Percentiles rank a stretch among this genome's conserved stretches.
Conservation (phyloP, 35 echinoderm and acorn worm species). For the Apostichopus californicus region DNA sequence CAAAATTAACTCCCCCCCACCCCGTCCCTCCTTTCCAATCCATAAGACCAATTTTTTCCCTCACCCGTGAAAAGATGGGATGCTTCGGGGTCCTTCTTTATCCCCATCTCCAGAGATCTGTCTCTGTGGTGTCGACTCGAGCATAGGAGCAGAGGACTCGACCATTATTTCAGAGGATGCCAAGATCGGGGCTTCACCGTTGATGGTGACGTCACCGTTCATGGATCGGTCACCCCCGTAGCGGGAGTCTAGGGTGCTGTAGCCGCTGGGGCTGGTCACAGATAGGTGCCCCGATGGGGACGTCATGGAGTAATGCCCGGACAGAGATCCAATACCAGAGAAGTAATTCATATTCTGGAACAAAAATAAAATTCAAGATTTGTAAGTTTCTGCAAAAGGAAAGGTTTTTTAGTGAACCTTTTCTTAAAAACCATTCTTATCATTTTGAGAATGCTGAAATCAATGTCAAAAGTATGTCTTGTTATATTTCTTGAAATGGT, state of each 20-base stretch:
- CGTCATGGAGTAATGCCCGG: constrained; percentile 71
- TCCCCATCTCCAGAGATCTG: not conserved
- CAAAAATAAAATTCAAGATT: no score
- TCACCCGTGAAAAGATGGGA: constrained; percentile 56
- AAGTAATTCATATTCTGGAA: constrained; percentile 92
- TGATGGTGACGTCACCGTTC: constrained; percentile 55
- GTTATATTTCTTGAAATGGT: no score
- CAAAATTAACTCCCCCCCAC: not conserved
- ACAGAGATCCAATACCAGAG: constrained; percentile 86
- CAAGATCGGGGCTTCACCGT: constrained; percentile 73
- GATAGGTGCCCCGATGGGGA: constrained; percentile 51
- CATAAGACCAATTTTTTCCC: not conserved
- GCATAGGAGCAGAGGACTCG: constrained; percentile 44
- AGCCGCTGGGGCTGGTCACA: constrained; percentile 76
- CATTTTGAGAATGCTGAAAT: not conserved
- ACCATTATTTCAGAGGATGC: constrained; percentile 37
- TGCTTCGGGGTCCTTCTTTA: constrained; percentile 10
- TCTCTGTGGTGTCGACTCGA: constrained; percentile 30
- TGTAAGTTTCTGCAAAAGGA: no score
- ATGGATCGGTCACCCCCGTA: constrained; percentile 57
- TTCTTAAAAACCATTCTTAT: not conserved
- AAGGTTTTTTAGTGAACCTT: no score
- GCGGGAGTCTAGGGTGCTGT: constrained; percentile 78
- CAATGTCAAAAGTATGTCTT: not conserved
- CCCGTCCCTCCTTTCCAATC: not conserved